Evolutionary conservation across 2,888 invertebrate genomes (phyloP).

Genomic region (Hoplodrina ambigua): DNA sequence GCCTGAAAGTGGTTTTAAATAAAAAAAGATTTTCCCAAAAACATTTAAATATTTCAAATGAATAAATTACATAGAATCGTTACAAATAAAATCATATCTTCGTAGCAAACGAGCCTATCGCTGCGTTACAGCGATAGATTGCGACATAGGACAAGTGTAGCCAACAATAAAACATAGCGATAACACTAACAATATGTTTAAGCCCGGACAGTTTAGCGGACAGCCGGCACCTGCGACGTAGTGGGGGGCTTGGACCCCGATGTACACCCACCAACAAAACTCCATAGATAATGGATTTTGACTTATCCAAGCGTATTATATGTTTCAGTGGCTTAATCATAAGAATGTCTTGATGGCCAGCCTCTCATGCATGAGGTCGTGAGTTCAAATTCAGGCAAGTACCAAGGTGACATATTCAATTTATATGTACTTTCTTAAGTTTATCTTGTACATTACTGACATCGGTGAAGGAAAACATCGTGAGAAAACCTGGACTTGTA

Average conservation of each 20-base stretch:
- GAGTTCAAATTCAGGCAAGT: too few relatives aligned
- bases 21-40: neutral
- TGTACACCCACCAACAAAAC: too few relatives aligned
- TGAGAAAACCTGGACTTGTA: too few relatives aligned
- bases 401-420: too few relatives aligned
- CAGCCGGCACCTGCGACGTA: neutral
- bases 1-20: too few relatives aligned
- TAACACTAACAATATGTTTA: slow-evolving; percentile 16
- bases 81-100: slow-evolving; percentile 2
- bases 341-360: too few relatives aligned
- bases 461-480: too few relatives aligned
- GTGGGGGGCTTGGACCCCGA: too few relatives aligned
- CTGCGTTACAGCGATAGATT: neutral
- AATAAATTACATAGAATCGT: neutral
- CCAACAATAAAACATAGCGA: slow-evolving; percentile 24
- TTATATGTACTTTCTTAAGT: too few relatives aligned
- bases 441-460: too few relatives aligned
- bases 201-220: neutral
- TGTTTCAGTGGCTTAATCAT: neutral
- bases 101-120: neutral
- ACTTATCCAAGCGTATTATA: neutral
- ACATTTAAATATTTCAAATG: neutral
- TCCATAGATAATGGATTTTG: too few relatives aligned
- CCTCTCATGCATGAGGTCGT: too few relatives aligned
- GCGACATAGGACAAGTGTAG: neutral